Conservation (phyloP, 2,113 vertebrate species). For the Pitta sordida region DNA sequence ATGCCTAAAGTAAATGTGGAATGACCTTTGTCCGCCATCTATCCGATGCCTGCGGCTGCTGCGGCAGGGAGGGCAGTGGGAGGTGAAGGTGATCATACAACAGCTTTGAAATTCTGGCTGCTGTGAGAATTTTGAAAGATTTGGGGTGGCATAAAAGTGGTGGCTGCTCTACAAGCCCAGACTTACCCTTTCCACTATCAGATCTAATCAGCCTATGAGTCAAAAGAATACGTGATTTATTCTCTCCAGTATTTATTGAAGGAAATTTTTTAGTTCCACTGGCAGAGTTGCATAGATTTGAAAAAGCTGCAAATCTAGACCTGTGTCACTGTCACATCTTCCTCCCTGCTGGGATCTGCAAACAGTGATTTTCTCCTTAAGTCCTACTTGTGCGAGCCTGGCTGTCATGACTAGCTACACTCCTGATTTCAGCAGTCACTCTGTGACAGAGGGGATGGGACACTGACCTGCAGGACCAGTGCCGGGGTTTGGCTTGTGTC, state of each 20-base stretch:
- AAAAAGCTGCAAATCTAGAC: background rate
- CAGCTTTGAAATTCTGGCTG: background rate
- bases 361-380: background rate
- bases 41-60: background rate
- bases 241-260: background rate
- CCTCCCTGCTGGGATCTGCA: background rate
- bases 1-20: slow-evolving; percentile 28
- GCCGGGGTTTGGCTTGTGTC: background rate
- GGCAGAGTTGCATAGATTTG: background rate
- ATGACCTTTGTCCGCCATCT: slow-evolving; percentile 42
- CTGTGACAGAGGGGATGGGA: background rate
- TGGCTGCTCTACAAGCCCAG: background rate
- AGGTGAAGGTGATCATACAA: slow-evolving; percentile 1
- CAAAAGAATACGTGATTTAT: background rate
- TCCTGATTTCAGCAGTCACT: background rate
- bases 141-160: background rate
- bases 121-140: background rate
- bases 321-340: background rate
- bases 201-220: background rate
- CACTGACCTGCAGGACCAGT: background rate
- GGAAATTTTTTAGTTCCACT: background rate
- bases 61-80: background rate
- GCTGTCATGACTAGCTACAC: background rate
- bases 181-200: background rate
- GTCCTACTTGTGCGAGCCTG: background rate